Percentiles rank a stretch among this genome's conserved stretches.
phyloP scores from a whole-genome alignment of 1,140 invertebrate genomes.

The Cardiocondyla obscurior region DNA sequence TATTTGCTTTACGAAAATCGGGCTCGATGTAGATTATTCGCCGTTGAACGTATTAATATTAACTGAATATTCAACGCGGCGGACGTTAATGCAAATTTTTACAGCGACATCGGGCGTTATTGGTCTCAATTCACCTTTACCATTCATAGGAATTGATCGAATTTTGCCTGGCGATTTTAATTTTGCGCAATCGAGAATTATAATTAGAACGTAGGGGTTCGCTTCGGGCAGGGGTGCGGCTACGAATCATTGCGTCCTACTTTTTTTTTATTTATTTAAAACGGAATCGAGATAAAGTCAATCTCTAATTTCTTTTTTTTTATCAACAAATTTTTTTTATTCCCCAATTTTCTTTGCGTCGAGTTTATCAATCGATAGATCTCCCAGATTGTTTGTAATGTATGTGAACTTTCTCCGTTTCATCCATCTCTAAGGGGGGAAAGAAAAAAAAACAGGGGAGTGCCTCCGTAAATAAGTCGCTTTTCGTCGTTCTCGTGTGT shows the following conservation, averaged over 20 bases:
- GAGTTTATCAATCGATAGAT: not conserved
- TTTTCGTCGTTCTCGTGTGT: not conserved
- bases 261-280: no score
- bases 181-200: no score
- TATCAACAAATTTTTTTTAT: no score
- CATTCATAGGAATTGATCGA: not conserved
- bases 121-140: not conserved
- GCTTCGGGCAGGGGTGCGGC: no score
- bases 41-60: not conserved
- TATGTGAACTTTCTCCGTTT: not conserved
- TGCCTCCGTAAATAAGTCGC: not conserved
- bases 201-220: not conserved
- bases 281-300: no score
- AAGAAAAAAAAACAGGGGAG: not conserved
- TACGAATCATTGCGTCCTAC: no score
- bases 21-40: not conserved
- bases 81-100: not conserved
- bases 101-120: not conserved
- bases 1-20: slow-evolving; percentile 20
- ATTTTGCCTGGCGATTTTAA: not conserved
- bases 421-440: no score
- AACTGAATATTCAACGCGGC: not conserved
- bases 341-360: no score
- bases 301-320: no score
- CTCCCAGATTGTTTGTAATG: not conserved